Evolutionary conservation across 2,888 invertebrate genomes (phyloP).

Genomic region (Pardosa pseudoannulata): DNA sequence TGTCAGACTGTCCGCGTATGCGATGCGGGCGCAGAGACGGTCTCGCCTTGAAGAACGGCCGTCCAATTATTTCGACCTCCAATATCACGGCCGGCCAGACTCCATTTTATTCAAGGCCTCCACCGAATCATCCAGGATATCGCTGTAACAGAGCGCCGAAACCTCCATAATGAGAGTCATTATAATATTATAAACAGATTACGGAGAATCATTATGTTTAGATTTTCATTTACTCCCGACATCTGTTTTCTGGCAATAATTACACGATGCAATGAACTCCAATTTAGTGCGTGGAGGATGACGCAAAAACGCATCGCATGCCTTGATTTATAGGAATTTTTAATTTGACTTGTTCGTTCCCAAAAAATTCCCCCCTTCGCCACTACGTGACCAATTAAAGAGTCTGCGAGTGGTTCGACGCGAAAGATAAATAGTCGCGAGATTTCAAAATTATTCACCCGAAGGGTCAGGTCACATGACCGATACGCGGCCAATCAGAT

Average conservation of each 20-base stretch:
- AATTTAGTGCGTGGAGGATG: too few species aligned
- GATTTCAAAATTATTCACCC: not conserved
- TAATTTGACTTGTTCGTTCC: conserved; percentile 1
- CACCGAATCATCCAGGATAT: too few species aligned
- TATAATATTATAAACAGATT: conserved; percentile 15
- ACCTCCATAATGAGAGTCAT: not conserved
- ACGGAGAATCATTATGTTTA: not conserved
- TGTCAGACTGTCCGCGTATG: too few species aligned
- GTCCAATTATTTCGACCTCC: not conserved
- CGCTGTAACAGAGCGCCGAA: too few species aligned
- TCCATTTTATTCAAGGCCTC: too few species aligned
- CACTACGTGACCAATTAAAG: conserved; percentile 8
- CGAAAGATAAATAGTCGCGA: not conserved
- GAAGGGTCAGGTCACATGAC: conserved; percentile 8
- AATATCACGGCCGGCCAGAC: not conserved
- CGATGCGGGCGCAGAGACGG: too few species aligned
- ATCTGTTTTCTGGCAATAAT: conserved; percentile 8
- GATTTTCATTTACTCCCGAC: not conserved
- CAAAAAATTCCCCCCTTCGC: not conserved
- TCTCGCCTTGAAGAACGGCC: not conserved
- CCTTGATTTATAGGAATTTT: conserved; percentile 12
- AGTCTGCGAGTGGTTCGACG: conserved; percentile 8
- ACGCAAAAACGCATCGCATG: not conserved
- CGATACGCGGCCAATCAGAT: not conserved
- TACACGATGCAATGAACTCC: conserved; percentile 3